A percentile compares a stretch with the other conserved stretches of the same genome.
Evolutionary conservation across 53 echinoderm and acorn worm species (phyloP).

Genomic region (Stichopus horrens): DNA sequence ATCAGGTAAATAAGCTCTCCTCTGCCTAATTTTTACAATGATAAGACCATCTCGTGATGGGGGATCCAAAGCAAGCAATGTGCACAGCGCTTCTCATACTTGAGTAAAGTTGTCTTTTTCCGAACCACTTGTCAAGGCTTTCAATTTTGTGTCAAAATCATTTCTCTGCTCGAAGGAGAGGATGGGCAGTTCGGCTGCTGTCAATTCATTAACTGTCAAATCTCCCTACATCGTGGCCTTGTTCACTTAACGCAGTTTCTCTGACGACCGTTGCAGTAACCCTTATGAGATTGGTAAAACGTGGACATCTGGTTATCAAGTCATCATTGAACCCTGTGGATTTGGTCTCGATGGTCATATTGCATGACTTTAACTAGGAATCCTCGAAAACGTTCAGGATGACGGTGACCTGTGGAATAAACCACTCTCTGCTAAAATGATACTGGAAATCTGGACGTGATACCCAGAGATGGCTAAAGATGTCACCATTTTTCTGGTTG

Average conservation of each 20-base stretch:
- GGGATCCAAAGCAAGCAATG: neutral
- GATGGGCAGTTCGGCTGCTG: no score
- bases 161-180: neutral
- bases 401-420: no score
- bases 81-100: neutral
- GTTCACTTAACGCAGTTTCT: no score
- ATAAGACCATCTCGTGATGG: slow-evolving; percentile 13
- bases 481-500: slow-evolving; percentile 61
- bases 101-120: slow-evolving; percentile 1
- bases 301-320: no score
- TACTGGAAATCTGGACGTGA: no score
- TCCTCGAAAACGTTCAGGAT: neutral
- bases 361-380: slow-evolving; percentile 16
- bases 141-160: neutral
- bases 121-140: neutral
- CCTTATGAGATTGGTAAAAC: no score
- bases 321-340: no score
- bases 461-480: no score
- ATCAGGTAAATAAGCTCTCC: slow-evolving; percentile 36
- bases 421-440: no score
- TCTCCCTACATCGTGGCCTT: no score
- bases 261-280: no score
- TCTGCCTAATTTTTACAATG: slow-evolving; percentile 22
- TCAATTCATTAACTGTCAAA: no score
- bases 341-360: neutral